phyloP scores from a whole-genome alignment of 2,797 vertebrate genomes.

The Pogonophryne albipinna region DNA sequence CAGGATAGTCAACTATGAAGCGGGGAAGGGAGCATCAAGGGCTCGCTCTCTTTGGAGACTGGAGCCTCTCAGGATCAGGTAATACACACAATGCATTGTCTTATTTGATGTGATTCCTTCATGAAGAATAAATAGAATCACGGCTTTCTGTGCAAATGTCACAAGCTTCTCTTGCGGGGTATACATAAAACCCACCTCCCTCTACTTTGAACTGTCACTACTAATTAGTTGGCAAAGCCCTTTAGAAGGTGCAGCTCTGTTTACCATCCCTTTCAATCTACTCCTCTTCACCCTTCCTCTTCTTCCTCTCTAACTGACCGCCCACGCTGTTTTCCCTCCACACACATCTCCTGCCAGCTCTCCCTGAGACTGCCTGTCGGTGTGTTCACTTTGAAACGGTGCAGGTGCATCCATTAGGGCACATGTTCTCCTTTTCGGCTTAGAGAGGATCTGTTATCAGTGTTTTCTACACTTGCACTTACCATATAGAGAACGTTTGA shows the following conservation, averaged over 20 bases:
- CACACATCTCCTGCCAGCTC: slow-evolving; percentile 20
- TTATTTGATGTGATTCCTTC: slow-evolving; percentile 6
- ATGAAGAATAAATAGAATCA: not conserved
- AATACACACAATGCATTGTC: slow-evolving; percentile 32
- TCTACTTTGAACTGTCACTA: slow-evolving; percentile 38
- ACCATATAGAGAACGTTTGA: slow-evolving; percentile 6
- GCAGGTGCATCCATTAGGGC: slow-evolving; percentile 51
- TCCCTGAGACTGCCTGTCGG: slow-evolving; percentile 50
- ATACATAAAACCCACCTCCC: slow-evolving; percentile 30
- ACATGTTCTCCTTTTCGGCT: slow-evolving; percentile 4
- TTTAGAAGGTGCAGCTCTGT: slow-evolving; percentile 34
- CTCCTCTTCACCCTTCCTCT: slow-evolving; percentile 13
- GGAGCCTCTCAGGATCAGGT: slow-evolving; percentile 99
- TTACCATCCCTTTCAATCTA: slow-evolving; percentile 41
- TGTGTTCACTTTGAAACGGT: slow-evolving; percentile 42
- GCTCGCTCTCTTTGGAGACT: slow-evolving; percentile 97
- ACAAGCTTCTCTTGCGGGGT: slow-evolving; percentile 9
- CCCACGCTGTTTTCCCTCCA: slow-evolving; percentile 39
- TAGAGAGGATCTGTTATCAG: slow-evolving; percentile 6
- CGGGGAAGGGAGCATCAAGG: slow-evolving; percentile 91
- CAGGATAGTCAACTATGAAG: slow-evolving; percentile 95
- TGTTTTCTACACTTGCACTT: not conserved
- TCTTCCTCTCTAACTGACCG: slow-evolving; percentile 37
- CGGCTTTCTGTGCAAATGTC: slow-evolving; percentile 5
- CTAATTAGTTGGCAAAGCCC: slow-evolving; percentile 53